Evolutionary conservation across 2,797 vertebrate species (phyloP).

Genomic region (Hafferia zeledoni): DNA sequence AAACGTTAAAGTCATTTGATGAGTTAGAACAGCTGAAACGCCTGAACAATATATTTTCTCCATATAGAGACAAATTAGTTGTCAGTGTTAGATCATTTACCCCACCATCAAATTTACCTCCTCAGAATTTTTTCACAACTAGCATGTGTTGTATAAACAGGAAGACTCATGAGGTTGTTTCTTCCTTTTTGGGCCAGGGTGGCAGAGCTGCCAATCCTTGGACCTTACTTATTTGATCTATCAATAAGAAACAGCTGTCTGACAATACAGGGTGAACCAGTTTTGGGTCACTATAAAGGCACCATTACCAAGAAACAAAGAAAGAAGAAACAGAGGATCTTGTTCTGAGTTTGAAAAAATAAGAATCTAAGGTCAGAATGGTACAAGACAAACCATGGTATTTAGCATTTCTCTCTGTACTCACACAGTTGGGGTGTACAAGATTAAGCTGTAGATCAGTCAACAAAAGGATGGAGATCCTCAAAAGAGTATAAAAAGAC

Average conservation of each 20-base stretch:
- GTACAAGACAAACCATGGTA: not conserved
- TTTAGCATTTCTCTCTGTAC: not conserved
- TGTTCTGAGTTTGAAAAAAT: not conserved
- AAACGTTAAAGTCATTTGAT: not conserved
- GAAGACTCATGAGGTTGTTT: not conserved
- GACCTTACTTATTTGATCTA: not conserved
- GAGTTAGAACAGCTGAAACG: not conserved
- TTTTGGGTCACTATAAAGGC: not conserved
- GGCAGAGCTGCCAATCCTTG: not conserved
- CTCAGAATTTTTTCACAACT: not conserved
- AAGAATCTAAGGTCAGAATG: not conserved
- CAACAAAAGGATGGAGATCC: not conserved
- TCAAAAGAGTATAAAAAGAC: not conserved
- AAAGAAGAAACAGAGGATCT: not conserved
- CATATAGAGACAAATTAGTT: not conserved
- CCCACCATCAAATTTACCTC: not conserved
- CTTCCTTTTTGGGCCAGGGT: not conserved
- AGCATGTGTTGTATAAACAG: not conserved
- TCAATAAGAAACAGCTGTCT: not conserved
- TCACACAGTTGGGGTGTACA: not conserved
- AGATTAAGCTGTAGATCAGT: not conserved
- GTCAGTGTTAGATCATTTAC: not conserved
- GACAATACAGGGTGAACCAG: not conserved
- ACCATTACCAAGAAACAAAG: not conserved
- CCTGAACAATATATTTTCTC: not conserved